Percentiles rank a stretch among this genome's conserved stretches.
Evolutionary conservation across 2,113 vertebrate genomes (phyloP).

Genomic region (Rhinoderma darwinii): DNA sequence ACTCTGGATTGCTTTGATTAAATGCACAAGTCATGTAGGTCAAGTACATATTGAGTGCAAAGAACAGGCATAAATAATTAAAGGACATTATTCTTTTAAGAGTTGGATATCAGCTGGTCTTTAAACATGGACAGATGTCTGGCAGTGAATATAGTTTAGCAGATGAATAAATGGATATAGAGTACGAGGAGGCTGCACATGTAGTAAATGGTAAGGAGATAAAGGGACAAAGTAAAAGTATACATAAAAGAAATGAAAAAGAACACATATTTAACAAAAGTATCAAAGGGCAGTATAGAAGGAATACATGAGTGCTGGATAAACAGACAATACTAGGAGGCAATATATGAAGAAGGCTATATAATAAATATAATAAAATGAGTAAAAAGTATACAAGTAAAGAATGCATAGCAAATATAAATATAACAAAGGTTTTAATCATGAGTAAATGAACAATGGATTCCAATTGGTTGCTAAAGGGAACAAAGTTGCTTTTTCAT

Average conservation of each 20-base stretch:
- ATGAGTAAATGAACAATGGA: too few relatives aligned
- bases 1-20: slow-evolving; percentile 37
- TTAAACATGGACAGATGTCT: slow-evolving; percentile 6
- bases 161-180: neutral
- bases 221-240: too few relatives aligned
- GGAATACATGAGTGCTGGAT: too few relatives aligned
- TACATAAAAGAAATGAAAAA: too few relatives aligned
- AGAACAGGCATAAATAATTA: slow-evolving; percentile 34
- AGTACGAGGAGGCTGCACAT: neutral
- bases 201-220: neutral
- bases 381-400: too few relatives aligned
- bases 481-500: neutral
- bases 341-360: too few relatives aligned
- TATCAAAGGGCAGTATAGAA: neutral
- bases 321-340: too few relatives aligned
- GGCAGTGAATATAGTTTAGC: neutral
- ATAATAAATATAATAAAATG: too few relatives aligned
- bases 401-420: too few relatives aligned
- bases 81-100: slow-evolving; percentile 20
- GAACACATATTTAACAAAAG: too few relatives aligned
- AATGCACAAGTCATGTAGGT: slow-evolving; percentile 29
- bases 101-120: slow-evolving; percentile 16
- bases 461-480: neutral
- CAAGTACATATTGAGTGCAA: slow-evolving; percentile 34
- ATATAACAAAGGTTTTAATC: neutral